These are phyloP conservation scores for Andinoacara biseriatus DNA, from an alignment of 2,113 vertebrate genomes.

Conservation along the genomic window DNA sequence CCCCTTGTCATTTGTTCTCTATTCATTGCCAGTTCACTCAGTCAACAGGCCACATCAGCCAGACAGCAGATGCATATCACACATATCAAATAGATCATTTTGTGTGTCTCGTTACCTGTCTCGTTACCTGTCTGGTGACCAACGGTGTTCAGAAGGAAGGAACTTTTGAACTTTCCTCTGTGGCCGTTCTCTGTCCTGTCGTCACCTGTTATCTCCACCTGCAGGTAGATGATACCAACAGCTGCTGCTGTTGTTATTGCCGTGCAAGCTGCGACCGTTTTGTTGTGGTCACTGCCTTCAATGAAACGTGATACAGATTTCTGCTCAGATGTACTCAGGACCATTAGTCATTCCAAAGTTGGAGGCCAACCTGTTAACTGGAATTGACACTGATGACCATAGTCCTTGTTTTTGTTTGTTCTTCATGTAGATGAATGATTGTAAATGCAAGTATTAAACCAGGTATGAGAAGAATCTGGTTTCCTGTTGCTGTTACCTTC, in stretches of 20 bases:
- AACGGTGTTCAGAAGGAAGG: not conserved
- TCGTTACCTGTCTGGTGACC: slow-evolving; percentile 32
- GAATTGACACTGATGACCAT: not conserved
- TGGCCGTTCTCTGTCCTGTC: not conserved
- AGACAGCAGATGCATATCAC: slow-evolving; percentile 51
- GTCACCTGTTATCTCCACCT: slow-evolving; percentile 6
- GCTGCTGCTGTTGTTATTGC: slow-evolving; percentile 37
- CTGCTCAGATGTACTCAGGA: slow-evolving; percentile 36
- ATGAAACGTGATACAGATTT: slow-evolving; percentile 56
- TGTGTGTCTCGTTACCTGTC: slow-evolving; percentile 19
- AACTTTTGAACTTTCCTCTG: slow-evolving; percentile 45
- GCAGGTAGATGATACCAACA: slow-evolving; percentile 33
- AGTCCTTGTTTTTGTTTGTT: not conserved
- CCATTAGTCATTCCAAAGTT: slow-evolving; percentile 24
- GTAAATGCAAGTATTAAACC: not conserved
- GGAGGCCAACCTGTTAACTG: not conserved
- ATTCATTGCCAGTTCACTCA: slow-evolving; percentile 45
- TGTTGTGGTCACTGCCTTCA: slow-evolving; percentile 30
- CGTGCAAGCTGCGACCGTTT: slow-evolving; percentile 27
- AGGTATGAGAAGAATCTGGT: not conserved
- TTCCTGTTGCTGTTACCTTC: not conserved
- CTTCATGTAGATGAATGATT: not conserved
- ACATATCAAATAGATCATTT: slow-evolving; percentile 42
- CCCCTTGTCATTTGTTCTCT: slow-evolving; percentile 3
- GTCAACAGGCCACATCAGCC: slow-evolving; percentile 35